Evolutionary conservation across 2,888 invertebrate genomes (phyloP).

Genomic region (Xylophagus ater): DNA sequence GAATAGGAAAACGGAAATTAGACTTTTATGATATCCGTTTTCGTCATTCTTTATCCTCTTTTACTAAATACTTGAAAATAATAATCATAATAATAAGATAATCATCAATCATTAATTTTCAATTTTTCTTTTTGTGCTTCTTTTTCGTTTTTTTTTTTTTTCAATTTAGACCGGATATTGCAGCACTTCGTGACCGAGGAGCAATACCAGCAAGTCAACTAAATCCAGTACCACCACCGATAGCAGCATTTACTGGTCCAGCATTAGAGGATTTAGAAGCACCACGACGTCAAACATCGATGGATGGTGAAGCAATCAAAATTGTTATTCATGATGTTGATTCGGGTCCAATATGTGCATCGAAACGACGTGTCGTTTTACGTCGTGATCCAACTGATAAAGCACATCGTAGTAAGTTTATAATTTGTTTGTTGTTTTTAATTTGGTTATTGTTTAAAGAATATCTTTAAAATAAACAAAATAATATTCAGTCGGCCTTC

Average conservation of each 20-base stretch:
- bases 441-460: no score
- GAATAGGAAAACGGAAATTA: no score
- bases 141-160: conserved; percentile 20
- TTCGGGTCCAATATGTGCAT: conserved; percentile 51
- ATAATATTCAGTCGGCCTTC: no score
- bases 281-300: conserved; percentile 67
- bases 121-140: no score
- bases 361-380: conserved; percentile 62
- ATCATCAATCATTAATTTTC: no score
- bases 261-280: conserved; percentile 52
- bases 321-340: conserved; percentile 90
- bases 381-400: conserved; percentile 72
- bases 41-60: no score
- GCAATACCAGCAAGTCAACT: conserved; percentile 40
- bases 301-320: conserved; percentile 83
- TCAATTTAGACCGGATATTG: conserved; percentile 59
- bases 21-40: no score
- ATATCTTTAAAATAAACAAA: no score
- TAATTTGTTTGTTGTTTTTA: no score
- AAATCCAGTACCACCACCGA: conserved; percentile 37
- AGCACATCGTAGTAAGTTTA: conserved; percentile 77
- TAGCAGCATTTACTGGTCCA: conserved; percentile 39
- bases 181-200: conserved; percentile 47
- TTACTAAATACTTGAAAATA: no score
- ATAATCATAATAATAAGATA: no score